Base-by-base conservation (phyloP, 2,113 vertebrate species). In the Etheostoma cragini region DNA sequence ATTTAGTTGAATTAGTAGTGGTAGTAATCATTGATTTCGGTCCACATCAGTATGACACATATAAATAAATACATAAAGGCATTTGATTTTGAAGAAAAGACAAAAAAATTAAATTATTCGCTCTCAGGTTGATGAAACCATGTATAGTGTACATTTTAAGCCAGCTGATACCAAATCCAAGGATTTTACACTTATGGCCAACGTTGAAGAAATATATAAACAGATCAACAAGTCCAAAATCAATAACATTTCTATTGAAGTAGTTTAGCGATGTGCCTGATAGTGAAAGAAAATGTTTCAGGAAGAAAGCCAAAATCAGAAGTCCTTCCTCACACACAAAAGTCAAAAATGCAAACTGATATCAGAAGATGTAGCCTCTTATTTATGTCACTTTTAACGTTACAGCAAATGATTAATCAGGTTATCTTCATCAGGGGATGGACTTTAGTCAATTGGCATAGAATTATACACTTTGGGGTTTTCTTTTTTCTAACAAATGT, bases 171-270 rank as follows among this genome's bases (percentile, higher is more conserved):
- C 0, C 4, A 60, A 13, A 22, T 42, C 2, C 46, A 21, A 30
- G 17, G 15, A 33, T 19, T 11, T 13, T 66, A 6, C n/a, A 35
- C 10, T 50, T 10, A 38, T 38, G 35, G 35, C 35, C 7, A 38
- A 38, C 35, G 10, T 10, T 8, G 35, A 49, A 54, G 21, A 45
- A 35, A 62, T 16, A 22, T n/a, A n/a, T n/a, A n/a, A n/a, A n/a
- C n/a, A n/a, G n/a, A n/a, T n/a, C n/a, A n/a, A 45, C 38, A 24
- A 26, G 49, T 56, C 69, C 24, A 50, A 71, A 58, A 75, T 80
- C 76, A 45, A 71, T 74, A 26, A 21, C 13, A 8, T 24, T 52
- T 15, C 33, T 15, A 22, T 1, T 53, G 22, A 53, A 38, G 60
- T 58, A 1, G 71, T 84, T 57, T 35, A 38, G 12, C 7, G 7